Evolutionary conservation across 2,797 vertebrate genomes (phyloP), one percentile per base, ranked within the genome.

Genomic region (Pempheris klunzingeri): DNA sequence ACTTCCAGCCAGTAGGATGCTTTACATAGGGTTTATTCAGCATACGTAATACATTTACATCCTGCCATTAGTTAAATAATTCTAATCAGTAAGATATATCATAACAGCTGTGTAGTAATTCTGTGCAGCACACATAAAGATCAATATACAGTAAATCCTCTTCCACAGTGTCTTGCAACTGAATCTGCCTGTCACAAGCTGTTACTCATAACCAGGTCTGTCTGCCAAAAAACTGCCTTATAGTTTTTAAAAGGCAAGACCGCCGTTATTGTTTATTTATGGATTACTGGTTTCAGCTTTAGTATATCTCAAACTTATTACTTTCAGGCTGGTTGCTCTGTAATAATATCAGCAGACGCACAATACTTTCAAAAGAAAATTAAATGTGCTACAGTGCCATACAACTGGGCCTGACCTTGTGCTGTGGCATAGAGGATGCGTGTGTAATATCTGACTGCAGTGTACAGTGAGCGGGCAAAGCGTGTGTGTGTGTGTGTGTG

Each of bases 231-330:
- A 41, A 20, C 15, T 26, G 59, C 71, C 46, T 70, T 54, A 66
- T 53, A 73, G 60, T 77, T 83, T 77, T 85, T 76, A 64, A 86
- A 74, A 80, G 61, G 58, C 62, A 66, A 46, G 71, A 38, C 67
- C 62, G 67, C 52, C 50, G 46, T 84, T 88, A 67, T 85, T 91
- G 77, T 90, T 90, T 90, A 81, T 88, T 90, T 87, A 50, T 80
- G 66, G 81, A 85, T 76, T 71, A 71, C 69, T 74, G 57, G 65
- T 87, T 87, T 83, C 71, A 79, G 66, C 71, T 73, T 77, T 73
- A 71, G 80, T 77, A 65, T 64, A 79, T 87, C 82, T 92, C 78
- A 70, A 54, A 76, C 50, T 60, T 92, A 91, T 91, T 92, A 90
- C 83, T 89, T 88, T 75, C 74, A 63, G 75, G 47, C 66, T 63